Conservation (phyloP, 1,140 invertebrate species). For the Elymnias hypermnestra region DNA sequence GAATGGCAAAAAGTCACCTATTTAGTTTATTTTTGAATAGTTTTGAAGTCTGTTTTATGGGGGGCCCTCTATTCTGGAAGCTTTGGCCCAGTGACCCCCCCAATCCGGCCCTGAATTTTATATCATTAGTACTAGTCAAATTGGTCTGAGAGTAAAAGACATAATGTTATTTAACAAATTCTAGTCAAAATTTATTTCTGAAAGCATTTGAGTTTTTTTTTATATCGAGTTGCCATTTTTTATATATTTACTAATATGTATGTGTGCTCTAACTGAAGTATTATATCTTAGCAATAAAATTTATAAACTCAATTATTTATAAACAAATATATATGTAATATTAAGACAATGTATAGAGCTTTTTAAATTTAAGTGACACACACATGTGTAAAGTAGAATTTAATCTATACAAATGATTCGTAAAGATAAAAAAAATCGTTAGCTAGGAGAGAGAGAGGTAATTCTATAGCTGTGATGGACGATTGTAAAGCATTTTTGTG, state of each 20-base stretch:
- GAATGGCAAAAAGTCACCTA: too few relatives aligned
- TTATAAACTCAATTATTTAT: constrained; percentile 75
- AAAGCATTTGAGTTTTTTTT: constrained; percentile 32
- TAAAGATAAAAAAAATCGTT: constrained; percentile 44
- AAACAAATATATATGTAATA: constrained; percentile 38
- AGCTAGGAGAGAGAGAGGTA: constrained; percentile 58
- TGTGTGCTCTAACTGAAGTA: constrained; percentile 55
- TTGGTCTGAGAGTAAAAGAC: constrained; percentile 53
- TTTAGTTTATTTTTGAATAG: too few relatives aligned
- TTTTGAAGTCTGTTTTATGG: too few relatives aligned
- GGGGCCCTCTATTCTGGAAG: too few relatives aligned
- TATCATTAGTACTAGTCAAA: constrained; percentile 69
- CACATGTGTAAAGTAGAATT: constrained; percentile 62
- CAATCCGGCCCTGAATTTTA: too few relatives aligned
- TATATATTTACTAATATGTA: constrained; percentile 48
- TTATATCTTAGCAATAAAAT: constrained; percentile 68
- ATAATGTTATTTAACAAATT: constrained; percentile 50
- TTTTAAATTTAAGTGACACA: constrained; percentile 69
- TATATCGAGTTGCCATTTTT: constrained; percentile 30
- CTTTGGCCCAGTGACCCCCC: too few relatives aligned
- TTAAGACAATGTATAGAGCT: constrained; percentile 75
- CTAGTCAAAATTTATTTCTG: constrained; percentile 68
- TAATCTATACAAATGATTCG: constrained; percentile 52
- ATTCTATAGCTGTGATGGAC: constrained; percentile 69
- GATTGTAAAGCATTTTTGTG: constrained; percentile 64